Conservation (phyloP, 2,888 invertebrate genomes). For the Tetranychus piercei region DNA sequence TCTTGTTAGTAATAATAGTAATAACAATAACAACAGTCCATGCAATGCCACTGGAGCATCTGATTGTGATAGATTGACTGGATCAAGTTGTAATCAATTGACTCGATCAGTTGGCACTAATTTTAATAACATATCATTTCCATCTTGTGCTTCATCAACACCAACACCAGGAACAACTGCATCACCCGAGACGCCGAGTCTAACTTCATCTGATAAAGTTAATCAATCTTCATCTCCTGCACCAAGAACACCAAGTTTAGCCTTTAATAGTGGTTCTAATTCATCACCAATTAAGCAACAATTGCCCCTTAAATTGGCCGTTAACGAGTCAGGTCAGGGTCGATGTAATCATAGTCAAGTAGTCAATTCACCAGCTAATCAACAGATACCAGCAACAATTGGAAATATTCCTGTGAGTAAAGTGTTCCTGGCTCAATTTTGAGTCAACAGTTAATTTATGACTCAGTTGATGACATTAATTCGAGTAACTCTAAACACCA, state of each 20-base stretch:
- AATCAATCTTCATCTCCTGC: background rate
- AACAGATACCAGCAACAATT: background rate
- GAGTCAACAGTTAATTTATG: too few species aligned
- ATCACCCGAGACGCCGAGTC: background rate
- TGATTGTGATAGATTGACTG: background rate
- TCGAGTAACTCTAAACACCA: too few species aligned
- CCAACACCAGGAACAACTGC: background rate
- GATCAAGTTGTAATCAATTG: background rate
- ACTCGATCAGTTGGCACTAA: background rate
- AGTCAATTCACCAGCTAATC: background rate
- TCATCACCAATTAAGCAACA: background rate
- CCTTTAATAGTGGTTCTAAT: background rate
- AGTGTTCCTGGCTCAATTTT: background rate
- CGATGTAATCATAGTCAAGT: conserved; percentile 2
- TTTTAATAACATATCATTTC: background rate
- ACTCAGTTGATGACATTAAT: too few species aligned
- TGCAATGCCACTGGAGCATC: background rate
- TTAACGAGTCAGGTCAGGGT: background rate
- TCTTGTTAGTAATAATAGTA: too few species aligned
- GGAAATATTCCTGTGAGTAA: background rate
- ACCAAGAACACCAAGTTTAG: background rate
- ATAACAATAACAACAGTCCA: background rate
- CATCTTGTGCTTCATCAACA: background rate
- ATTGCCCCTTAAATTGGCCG: conserved; percentile 9
- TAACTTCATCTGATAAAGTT: background rate